Percentiles rank a stretch among this genome's conserved stretches.
Conservation (phyloP, 2,888 invertebrate species). For the Mythimna ferrago region DNA sequence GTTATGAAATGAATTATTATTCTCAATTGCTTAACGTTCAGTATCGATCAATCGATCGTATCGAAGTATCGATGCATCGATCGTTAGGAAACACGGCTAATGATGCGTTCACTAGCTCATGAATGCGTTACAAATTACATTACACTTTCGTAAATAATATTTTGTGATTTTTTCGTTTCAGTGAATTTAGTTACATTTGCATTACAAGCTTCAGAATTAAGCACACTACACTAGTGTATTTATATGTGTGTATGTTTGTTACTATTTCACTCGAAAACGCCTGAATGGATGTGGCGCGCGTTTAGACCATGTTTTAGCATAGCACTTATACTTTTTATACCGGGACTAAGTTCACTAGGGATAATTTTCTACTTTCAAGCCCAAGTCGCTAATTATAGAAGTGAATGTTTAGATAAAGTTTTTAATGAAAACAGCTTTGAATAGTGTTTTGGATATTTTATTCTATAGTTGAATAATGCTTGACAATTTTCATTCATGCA, state of each 20-base stretch:
- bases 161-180: not conserved
- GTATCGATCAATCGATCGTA: constrained; percentile 20
- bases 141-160: constrained; percentile 43
- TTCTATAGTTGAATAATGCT: too few species aligned
- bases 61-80: constrained; percentile 29
- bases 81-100: constrained; percentile 52
- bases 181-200: constrained; percentile 6
- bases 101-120: constrained; percentile 53
- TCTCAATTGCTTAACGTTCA: constrained; percentile 36
- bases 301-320: too few species aligned
- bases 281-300: too few species aligned
- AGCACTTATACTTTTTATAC: too few species aligned
- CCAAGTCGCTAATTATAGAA: too few species aligned
- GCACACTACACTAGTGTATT: too few species aligned
- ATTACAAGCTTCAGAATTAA: not conserved
- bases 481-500: not conserved
- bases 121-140: constrained; percentile 53
- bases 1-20: constrained; percentile 40
- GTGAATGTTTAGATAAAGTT: not conserved
- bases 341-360: too few species aligned
- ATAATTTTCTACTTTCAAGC: too few species aligned
- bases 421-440: not conserved
- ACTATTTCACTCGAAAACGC: too few species aligned
- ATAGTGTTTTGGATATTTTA: not conserved
- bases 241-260: too few species aligned